Percentiles rank a stretch among this genome's conserved stretches.
These are phyloP conservation scores for Tipula helvola DNA, from an alignment of 2,888 invertebrate species.

Conservation along the genomic window DNA sequence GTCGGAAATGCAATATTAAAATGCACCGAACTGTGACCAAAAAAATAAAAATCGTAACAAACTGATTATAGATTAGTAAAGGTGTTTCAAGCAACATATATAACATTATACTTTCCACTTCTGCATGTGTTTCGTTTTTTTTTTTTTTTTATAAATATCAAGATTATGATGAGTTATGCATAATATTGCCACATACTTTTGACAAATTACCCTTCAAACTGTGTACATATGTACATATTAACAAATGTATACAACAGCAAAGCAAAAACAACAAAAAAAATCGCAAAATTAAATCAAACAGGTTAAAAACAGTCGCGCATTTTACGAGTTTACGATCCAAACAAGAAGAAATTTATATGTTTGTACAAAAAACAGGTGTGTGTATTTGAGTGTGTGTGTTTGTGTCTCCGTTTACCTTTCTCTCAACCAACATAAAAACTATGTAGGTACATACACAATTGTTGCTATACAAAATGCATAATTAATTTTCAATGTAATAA, in stretches of 20 bases:
- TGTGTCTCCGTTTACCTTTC: background rate
- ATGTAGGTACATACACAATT: background rate
- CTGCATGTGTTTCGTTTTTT: background rate
- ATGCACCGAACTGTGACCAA: background rate
- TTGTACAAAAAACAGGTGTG: background rate
- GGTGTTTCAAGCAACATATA: background rate
- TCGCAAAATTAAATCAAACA: background rate
- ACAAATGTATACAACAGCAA: background rate
- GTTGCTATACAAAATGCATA: background rate
- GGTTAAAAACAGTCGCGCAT: background rate
- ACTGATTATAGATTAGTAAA: background rate
- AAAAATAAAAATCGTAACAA: background rate
- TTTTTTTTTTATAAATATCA: background rate
- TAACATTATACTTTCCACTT: background rate
- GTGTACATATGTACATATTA: background rate
- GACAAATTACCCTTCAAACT: background rate
- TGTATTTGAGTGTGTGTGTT: background rate
- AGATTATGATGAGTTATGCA: background rate
- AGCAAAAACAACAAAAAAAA: background rate
- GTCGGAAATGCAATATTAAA: background rate
- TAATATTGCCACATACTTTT: background rate
- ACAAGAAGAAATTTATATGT: background rate
- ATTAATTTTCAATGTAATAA: background rate
- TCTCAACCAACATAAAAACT: background rate
- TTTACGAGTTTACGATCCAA: too few species aligned